Base-by-base conservation (phyloP, 2,888 invertebrate genomes). In the Melanophora roralis region DNA sequence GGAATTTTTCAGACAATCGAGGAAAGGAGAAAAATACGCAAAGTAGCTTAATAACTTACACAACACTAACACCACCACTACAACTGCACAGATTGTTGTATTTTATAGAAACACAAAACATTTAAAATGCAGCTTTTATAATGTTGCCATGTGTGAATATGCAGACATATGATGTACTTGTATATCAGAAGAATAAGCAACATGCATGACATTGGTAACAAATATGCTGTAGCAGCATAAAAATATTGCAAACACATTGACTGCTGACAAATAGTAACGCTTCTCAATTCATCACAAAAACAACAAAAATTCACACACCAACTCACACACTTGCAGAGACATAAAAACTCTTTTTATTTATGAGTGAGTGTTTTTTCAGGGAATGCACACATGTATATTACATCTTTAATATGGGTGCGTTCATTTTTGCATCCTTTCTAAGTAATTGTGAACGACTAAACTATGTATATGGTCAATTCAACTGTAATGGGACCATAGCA, bases 231-330 rank as follows among this genome's bases (percentile, higher is more conserved):
- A 77, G 40, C 67, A 75, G 78, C 82, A 82, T 79, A 83, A 85
- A 88, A 86, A 86, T 88, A 88, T 88, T 87, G 87, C 87, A 88
- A 88, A 87, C 87, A 85, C 85, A 86, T 87, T 88, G 88, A 87
- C 86, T 88, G 86, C 89, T 89, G 89, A 88, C 89, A 89, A 89
- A 89, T 87, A 87, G 88, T 86, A 88, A 87, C 86, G 87, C 87
- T 85, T 89, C 88, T 88, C 89, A 89, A 89, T 89, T 89, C 88
- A 88, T 89, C 87, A 89, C 86, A 88, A 85, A 81, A 82, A 74
- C 73, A 74, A 79, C 78, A 77, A 74, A 59, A 81, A 83, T 77
- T 84, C 83, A 82, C 79, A 78, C 82, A 82, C 32, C 11, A 8
- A 40, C 74, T 71, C 74, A 82, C 67, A 65, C 51, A 53, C 23